Percentiles rank a stretch among this genome's conserved stretches.
These are phyloP conservation scores for Hyperoplus immaculatus DNA, from an alignment of 2,797 vertebrate genomes.

Conservation along the genomic window DNA sequence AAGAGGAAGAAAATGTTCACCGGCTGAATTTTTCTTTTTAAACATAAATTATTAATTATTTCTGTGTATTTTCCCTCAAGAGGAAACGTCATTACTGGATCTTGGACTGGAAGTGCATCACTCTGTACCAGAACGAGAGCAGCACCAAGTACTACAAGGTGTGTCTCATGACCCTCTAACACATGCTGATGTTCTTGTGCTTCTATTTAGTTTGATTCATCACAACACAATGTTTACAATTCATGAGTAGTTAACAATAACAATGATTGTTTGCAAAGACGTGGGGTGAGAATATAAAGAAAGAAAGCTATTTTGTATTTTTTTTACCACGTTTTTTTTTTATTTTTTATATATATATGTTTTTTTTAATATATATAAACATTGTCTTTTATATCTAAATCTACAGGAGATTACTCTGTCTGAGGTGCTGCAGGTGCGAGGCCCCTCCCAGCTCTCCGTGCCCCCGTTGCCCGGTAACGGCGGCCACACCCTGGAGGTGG, in stretches of 20 bases:
- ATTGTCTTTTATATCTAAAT: background rate
- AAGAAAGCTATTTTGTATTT: no score
- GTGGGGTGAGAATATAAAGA: no score
- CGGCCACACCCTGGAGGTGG: constrained; percentile 81
- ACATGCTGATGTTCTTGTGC: background rate
- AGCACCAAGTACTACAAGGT: constrained; percentile 87
- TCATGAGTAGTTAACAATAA: background rate
- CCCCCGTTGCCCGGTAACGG: constrained; percentile 23
- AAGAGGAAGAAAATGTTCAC: no score
- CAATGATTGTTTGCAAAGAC: background rate
- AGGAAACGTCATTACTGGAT: constrained; percentile 88
- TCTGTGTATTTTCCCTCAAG: constrained; percentile 55
- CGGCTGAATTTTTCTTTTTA: no score
- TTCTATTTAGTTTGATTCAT: background rate
- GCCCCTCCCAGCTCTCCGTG: constrained; percentile 60
- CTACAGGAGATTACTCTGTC: constrained; percentile 83
- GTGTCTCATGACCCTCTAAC: no score
- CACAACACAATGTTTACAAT: background rate
- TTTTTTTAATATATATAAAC: no score
- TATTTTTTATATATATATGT: no score
- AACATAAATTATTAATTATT: background rate
- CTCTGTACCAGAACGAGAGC: constrained; percentile 83
- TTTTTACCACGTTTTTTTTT: no score
- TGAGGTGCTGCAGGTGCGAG: constrained; percentile 83
- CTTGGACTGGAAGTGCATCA: constrained; percentile 84